A percentile compares a stretch with the other conserved stretches of the same genome.
Evolutionary conservation across 2,888 invertebrate genomes (phyloP).

Genomic region (Rhagonycha fulva): DNA sequence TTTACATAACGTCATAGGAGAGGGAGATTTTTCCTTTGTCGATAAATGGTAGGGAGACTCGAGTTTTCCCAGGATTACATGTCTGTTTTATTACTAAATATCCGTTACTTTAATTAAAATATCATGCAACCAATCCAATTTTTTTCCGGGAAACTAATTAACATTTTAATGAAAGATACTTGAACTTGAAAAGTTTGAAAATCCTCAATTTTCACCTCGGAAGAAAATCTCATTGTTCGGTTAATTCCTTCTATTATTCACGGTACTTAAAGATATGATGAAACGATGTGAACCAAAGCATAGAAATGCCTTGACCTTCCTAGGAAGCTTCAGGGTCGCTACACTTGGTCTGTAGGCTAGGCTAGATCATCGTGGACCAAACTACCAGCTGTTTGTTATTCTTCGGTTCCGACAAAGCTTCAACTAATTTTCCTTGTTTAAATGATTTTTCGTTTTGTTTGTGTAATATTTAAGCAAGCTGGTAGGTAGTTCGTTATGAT

Average conservation of each 20-base stretch:
- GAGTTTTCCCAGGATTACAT: conserved; percentile 2
- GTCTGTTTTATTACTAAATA: background rate
- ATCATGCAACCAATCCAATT: background rate
- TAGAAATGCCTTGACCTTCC: conserved; percentile 30
- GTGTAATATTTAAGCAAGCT: conserved; percentile 3
- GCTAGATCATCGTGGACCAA: conserved; percentile 23
- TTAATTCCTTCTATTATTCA: background rate
- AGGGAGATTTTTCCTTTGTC: conserved; percentile 3
- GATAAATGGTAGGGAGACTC: conserved; percentile 1
- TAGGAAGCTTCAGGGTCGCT: conserved; percentile 26
- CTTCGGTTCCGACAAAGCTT: background rate
- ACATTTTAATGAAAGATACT: background rate
- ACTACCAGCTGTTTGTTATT: conserved; percentile 24
- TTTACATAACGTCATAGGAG: background rate
- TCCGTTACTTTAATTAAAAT: background rate
- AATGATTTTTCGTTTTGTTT: background rate
- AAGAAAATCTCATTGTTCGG: background rate
- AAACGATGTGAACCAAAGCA: conserved; percentile 25
- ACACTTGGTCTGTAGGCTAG: conserved; percentile 28
- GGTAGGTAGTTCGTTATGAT: conserved; percentile 26
- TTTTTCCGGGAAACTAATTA: background rate
- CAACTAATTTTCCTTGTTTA: background rate
- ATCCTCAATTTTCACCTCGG: background rate
- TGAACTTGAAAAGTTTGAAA: background rate
- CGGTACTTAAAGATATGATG: conserved; percentile 9